Conservation (phyloP, 1,140 invertebrate species). For the Bombus huntii region DNA sequence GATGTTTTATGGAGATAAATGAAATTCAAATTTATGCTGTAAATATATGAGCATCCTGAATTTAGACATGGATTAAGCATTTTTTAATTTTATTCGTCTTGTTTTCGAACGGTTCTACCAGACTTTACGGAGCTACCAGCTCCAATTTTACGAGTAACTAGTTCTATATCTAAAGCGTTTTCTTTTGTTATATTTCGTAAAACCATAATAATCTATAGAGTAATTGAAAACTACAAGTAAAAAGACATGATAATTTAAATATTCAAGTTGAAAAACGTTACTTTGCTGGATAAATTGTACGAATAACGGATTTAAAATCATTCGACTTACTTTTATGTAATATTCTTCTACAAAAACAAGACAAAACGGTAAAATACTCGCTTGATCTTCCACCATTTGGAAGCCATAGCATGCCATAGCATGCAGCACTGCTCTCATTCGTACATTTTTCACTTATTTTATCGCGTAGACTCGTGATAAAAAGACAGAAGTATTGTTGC, state of each 20-base stretch:
- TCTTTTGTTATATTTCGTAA: no score
- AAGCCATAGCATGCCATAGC: background rate
- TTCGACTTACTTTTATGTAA: background rate
- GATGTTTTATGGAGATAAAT: constrained; percentile 18
- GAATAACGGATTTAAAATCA: background rate
- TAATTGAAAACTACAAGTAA: background rate
- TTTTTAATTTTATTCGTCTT: background rate
- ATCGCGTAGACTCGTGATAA: background rate
- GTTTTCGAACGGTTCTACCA: background rate
- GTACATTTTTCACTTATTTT: background rate
- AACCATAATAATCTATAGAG: no score
- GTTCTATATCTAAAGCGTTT: no score
- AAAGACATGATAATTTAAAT: background rate
- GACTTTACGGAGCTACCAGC: no score
- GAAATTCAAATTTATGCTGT: constrained; percentile 17
- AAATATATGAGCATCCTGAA: background rate
- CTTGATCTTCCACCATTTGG: background rate
- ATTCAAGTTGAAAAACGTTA: background rate
- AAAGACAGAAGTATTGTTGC: background rate
- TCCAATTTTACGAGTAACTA: background rate
- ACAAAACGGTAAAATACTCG: background rate
- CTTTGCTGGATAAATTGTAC: no score
- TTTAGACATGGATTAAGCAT: background rate
- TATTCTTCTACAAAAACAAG: background rate
- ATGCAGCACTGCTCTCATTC: background rate